Evolutionary conservation across 2,797 vertebrate species (phyloP), one percentile per base, ranked within the genome.

Genomic region (Anabas testudineus): DNA sequence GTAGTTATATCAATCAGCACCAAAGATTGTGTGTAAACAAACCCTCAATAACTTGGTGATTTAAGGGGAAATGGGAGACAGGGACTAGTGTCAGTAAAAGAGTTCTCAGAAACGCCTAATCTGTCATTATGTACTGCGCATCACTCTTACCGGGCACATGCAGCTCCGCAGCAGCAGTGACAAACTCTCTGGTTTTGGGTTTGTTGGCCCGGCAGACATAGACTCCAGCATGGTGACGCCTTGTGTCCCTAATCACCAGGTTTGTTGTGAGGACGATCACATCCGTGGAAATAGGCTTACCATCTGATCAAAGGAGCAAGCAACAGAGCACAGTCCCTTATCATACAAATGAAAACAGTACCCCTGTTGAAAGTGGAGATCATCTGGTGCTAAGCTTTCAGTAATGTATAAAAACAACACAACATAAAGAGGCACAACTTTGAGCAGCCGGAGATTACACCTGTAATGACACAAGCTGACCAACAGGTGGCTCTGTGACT

Each of bases 201-300:
- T 96, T 98, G 92, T 98, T 99, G 80, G 96, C 97, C 2, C 97
- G 93, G 86, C 98, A 99, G 69, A 99, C 95, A 0, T 99, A 99
- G 46, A 97, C 82, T 13, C 98, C 98, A 0, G 95, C 94, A 76
- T 99, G 98, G 77, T 95, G 94, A 68, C 94, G 94, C 76, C 96
- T 95, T 0, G 95, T 95, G 69, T 95, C 92, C 74, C 93, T 91
- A 83, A 99, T 97, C 54, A 98, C 93, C 30, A 99, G 95, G 83
- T 98, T 99, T 48, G 96, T 97, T 76, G 95, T 96, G 79, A 98
- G 85, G 69, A 98, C 95, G 5, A 97, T 94, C 80, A 96, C 96
- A 69, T 99, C 97, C 0, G 96, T 95, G 79, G 97, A 94, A 90
- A 99, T 93, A 9, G 98, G 95, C 78, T 96, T 96, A 69, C 96